These are phyloP conservation scores for Geophilus truncorum DNA, from an alignment of 2,888 invertebrate species.

Conservation along the genomic window DNA sequence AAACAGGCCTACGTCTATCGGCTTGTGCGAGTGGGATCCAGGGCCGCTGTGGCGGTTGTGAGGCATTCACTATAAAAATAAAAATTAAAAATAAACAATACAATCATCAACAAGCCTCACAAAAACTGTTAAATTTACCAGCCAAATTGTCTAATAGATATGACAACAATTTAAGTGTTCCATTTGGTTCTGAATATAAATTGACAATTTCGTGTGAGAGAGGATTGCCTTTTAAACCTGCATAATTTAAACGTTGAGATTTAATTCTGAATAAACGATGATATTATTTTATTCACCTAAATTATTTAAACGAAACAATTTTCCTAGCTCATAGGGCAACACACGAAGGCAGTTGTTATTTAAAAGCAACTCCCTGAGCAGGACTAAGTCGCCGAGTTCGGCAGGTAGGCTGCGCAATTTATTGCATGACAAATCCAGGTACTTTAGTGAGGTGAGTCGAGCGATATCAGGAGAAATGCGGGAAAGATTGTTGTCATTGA, in stretches of 20 bases:
- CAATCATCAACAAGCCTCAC: not conserved
- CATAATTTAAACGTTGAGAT: too few relatives aligned
- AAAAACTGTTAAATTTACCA: conserved; percentile 58
- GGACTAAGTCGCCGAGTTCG: conserved; percentile 93
- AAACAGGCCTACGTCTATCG: conserved; percentile 79
- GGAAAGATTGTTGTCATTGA: conserved; percentile 91
- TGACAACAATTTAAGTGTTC: conserved; percentile 86
- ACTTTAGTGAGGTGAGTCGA: conserved; percentile 73
- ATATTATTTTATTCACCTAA: too few relatives aligned
- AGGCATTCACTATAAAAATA: conserved; percentile 69
- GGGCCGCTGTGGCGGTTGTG: conserved; percentile 85
- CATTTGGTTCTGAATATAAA: conserved; percentile 87
- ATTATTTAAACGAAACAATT: conserved; percentile 90
- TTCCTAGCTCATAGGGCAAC: conserved; percentile 94
- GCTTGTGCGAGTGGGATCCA: conserved; percentile 91
- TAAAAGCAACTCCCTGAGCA: conserved; percentile 88
- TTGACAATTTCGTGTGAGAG: conserved; percentile 85
- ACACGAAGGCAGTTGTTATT: conserved; percentile 90
- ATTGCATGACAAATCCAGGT: conserved; percentile 89
- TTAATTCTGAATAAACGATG: too few relatives aligned
- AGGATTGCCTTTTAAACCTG: conserved; percentile 73
- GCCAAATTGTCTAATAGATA: conserved; percentile 94
- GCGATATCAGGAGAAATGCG: conserved; percentile 88
- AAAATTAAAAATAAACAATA: not conserved
- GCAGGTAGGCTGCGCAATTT: conserved; percentile 89